A percentile compares a stretch with the other conserved stretches of the same genome.
phyloP scores from a whole-genome alignment of 1,140 invertebrate genomes.

The Penaeus indicus region DNA sequence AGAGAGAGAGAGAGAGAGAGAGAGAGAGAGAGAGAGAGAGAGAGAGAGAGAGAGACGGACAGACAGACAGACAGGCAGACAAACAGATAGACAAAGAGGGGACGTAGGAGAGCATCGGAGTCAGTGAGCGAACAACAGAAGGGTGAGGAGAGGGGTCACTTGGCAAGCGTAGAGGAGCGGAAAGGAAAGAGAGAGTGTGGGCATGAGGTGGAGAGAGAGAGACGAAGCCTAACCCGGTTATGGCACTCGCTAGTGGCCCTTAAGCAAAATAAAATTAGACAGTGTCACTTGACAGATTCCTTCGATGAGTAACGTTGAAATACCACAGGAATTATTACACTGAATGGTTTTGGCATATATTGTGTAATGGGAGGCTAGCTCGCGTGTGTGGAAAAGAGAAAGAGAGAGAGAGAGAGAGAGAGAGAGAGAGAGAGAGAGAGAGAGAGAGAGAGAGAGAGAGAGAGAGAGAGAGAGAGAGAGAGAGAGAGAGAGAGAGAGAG shows the following conservation, averaged over 20 bases:
- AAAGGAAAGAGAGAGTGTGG: background rate
- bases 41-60: background rate
- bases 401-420: too few species aligned
- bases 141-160: background rate
- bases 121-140: background rate
- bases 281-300: too few species aligned
- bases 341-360: too few species aligned
- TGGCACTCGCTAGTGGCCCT: too few species aligned
- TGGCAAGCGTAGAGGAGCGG: too few species aligned
- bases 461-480: constrained; percentile 23
- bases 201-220: background rate
- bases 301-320: too few species aligned
- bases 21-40: background rate
- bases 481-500: constrained; percentile 36
- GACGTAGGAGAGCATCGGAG: background rate
- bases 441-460: background rate
- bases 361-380: too few species aligned
- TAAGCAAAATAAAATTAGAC: too few species aligned
- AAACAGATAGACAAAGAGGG: background rate
- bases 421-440: too few species aligned
- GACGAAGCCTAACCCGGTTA: too few species aligned
- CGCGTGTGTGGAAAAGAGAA: too few species aligned
- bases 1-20: background rate
- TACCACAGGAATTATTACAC: too few species aligned
- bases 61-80: background rate